Conservation (phyloP, 2,113 vertebrate genomes). For the Mus spicilegus region DNA sequence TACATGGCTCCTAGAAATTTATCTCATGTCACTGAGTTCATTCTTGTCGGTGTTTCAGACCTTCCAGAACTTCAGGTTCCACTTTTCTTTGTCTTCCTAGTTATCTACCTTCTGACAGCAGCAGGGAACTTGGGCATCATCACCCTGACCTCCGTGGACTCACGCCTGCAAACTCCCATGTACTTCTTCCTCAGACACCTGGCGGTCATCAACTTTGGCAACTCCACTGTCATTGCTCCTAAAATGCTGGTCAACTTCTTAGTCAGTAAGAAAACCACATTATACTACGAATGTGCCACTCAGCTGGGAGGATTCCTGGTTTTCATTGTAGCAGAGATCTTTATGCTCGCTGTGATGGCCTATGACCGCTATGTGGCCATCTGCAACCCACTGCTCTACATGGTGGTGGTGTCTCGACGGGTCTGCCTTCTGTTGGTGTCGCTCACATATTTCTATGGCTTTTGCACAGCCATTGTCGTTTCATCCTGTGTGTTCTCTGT, state of each 20-base stretch:
- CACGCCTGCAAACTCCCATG: slow-evolving; percentile 66
- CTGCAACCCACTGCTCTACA: slow-evolving; percentile 75
- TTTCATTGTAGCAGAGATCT: slow-evolving; percentile 71
- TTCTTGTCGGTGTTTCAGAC: neutral
- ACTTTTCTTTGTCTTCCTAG: slow-evolving; percentile 52
- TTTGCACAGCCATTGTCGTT: slow-evolving; percentile 61
- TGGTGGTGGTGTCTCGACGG: neutral
- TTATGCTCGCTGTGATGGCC: slow-evolving; percentile 79
- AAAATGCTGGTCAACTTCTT: slow-evolving; percentile 51
- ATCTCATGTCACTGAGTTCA: neutral
- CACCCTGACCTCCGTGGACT: slow-evolving; percentile 44
- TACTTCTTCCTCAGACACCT: slow-evolving; percentile 67
- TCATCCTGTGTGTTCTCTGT: slow-evolving; percentile 55
- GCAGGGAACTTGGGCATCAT: slow-evolving; percentile 66
- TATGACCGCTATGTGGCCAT: slow-evolving; percentile 79
- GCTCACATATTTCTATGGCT: slow-evolving; percentile 42
- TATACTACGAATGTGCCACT: slow-evolving; percentile 60
- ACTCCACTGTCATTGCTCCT: slow-evolving; percentile 50
- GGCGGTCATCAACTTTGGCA: slow-evolving; percentile 36
- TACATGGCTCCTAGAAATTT: neutral
- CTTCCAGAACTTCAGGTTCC: neutral
- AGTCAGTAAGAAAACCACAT: slow-evolving; percentile 10
- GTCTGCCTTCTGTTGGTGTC: slow-evolving; percentile 50
- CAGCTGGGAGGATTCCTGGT: slow-evolving; percentile 63
- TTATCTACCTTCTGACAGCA: slow-evolving; percentile 43